Percentiles rank a stretch among this genome's conserved stretches.
phyloP scores from a whole-genome alignment of 2,888 invertebrate species.

The Dione juno region DNA sequence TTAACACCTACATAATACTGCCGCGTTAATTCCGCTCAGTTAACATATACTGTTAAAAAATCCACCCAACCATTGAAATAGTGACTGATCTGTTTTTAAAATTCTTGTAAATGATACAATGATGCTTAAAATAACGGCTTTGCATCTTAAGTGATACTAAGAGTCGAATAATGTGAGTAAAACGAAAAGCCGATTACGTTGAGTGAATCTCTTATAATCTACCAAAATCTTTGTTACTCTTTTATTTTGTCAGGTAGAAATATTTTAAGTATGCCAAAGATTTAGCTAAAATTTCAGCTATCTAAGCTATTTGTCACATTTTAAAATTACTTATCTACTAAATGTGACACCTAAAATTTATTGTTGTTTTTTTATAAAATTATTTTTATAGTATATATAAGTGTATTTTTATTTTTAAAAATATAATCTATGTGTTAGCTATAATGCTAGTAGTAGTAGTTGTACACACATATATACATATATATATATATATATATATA shows the following conservation, averaged over 20 bases:
- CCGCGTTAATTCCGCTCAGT: background rate
- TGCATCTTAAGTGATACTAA: conserved; percentile 13
- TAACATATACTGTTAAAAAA: conserved; percentile 17
- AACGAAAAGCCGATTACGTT: conserved; percentile 29
- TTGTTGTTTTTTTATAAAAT: no score
- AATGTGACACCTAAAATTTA: no score
- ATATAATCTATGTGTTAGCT: no score
- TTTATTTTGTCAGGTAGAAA: background rate
- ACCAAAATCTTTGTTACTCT: conserved; percentile 8
- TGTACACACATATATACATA: no score
- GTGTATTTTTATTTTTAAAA: no score
- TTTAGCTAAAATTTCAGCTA: background rate
- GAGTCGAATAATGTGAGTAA: conserved; percentile 19
- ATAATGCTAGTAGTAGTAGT: no score
- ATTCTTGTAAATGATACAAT: conserved; percentile 14
- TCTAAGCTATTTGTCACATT: no score
- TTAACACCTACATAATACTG: background rate
- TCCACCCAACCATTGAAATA: background rate
- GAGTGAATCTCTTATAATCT: conserved; percentile 24
- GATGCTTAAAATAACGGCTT: conserved; percentile 24
- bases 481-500: no score
- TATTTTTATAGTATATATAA: no score
- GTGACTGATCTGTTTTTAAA: conserved; percentile 8
- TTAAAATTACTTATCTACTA: no score
- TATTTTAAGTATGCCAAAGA: conserved; percentile 7